phyloP scores from a whole-genome alignment of 2,113 vertebrate species.

The Paedocypris sp. region DNA sequence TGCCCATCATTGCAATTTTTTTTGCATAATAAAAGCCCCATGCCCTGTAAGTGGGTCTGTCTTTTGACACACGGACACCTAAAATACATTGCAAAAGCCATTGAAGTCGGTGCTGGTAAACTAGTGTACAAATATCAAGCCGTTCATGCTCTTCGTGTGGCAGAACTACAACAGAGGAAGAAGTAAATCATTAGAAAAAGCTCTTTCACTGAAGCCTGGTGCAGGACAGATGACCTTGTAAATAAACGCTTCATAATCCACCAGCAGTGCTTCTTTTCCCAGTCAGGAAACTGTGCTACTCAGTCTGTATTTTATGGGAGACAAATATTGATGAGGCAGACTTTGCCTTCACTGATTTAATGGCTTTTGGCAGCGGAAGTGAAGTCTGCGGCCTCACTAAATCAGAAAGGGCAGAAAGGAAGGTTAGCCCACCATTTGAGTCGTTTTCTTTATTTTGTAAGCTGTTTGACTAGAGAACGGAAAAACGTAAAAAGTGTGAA shows the following conservation, averaged over 20 bases:
- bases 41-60: too few relatives aligned
- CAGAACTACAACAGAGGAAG: background rate
- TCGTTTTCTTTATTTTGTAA: background rate
- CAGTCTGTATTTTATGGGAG: slow-evolving; percentile 21
- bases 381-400: slow-evolving; percentile 21
- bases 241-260: slow-evolving; percentile 42
- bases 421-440: slow-evolving; percentile 5
- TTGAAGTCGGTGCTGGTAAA: too few relatives aligned
- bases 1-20: too few relatives aligned
- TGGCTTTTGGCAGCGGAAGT: slow-evolving; percentile 12
- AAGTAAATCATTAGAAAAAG: slow-evolving; percentile 1
- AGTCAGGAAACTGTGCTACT: slow-evolving; percentile 22
- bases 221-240: slow-evolving; percentile 44
- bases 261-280: slow-evolving; percentile 10
- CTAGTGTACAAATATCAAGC: background rate
- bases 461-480: too few relatives aligned
- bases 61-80: too few relatives aligned
- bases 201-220: slow-evolving; percentile 4
- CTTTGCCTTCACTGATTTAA: slow-evolving; percentile 27
- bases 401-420: slow-evolving; percentile 39
- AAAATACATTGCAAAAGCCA: too few relatives aligned
- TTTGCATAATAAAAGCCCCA: too few relatives aligned
- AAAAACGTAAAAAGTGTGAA: background rate
- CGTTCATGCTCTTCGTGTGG: background rate
- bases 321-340: slow-evolving; percentile 26